Conservation (phyloP, 2,113 vertebrate species). For the Grantiella picta region DNA sequence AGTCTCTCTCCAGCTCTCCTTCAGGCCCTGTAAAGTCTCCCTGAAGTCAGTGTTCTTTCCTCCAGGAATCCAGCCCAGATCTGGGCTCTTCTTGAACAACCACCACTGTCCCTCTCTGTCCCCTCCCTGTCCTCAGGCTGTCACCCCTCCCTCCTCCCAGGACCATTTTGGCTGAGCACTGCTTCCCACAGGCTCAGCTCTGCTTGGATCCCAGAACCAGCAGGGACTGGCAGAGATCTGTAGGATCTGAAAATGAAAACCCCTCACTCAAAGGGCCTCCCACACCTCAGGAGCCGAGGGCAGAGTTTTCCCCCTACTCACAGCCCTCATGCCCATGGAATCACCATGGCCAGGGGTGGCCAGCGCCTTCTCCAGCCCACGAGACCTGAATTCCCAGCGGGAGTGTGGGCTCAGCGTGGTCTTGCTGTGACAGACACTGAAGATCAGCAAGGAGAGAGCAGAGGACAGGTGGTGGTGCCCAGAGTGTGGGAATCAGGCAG, state of each 20-base stretch:
- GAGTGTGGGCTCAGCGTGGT: background rate
- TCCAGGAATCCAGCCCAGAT: background rate
- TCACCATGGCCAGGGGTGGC: background rate
- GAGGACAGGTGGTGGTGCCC: too few relatives aligned
- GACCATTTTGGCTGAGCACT: fast-evolving
- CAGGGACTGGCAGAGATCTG: background rate
- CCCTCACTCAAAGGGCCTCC: background rate
- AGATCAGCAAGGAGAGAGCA: background rate
- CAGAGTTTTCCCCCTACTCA: background rate
- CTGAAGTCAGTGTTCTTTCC: background rate
- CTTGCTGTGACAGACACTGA: background rate
- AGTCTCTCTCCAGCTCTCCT: background rate
- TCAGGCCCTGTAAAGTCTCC: fast-evolving
- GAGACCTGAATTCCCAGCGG: background rate
- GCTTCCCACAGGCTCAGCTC: background rate
- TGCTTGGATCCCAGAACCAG: fast-evolving
- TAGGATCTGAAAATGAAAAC: background rate
- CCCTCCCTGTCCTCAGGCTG: background rate
- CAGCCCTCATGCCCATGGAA: background rate
- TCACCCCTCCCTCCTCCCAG: background rate
- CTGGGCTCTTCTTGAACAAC: background rate
- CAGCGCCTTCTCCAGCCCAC: background rate
- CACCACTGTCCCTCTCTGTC: background rate
- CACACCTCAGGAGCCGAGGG: background rate
- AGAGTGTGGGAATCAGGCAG: background rate